Evolutionary conservation across 2,797 vertebrate genomes (phyloP), one percentile per base, ranked within the genome.

Genomic region (Benthosema pterotum): DNA sequence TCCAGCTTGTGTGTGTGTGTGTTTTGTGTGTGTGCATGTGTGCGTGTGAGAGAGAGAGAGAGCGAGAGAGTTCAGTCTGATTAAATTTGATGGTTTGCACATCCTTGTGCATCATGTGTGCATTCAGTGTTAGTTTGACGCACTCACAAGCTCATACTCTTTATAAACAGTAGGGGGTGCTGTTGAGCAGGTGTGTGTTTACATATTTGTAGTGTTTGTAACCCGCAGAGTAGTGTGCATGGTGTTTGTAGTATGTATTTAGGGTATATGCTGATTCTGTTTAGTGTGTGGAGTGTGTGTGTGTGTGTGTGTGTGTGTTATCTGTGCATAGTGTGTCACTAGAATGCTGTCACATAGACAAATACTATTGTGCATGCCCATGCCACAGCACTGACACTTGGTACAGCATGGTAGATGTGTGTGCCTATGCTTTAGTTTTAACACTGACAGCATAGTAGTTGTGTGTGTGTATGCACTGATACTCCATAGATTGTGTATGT

Each of bases 201-300:
- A 28, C 2, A 51, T 69, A 54, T n/a, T n/a, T 12, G 16, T 78
- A 47, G 17, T 63, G 25, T 62, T 38, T 46, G 11, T 60, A 57
- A 47, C 32, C 32, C 8, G 32, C 32, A 38, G 32, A 7, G 15
- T 1, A 15, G 14, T 2, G 49, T 48, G 5, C 4, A 46, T 57
- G 60, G 60, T 62, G 42, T 62, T 3, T 38, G 32, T 38, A 9
- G 32, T 8, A 38, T 38, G 8, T 38, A 38, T 38, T 4, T 78
- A 75, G 38, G 78, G 3, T 76, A 77, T 15, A 71, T 66, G 3
- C 74, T 79, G 45, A 81, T 65, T 0, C 76, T 79, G 32, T 38
- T 84, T 82, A 95, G 81, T 95, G 94, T 57, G 95, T 94, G 53
- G n/a, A n/a, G n/a, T 95, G 15, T 19, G 49, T 50, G n/a, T 50